Percentiles rank a stretch among this genome's conserved stretches.
Evolutionary conservation across 2,113 vertebrate species (phyloP).

Genomic region (Ptilonorhynchus violaceus): DNA sequence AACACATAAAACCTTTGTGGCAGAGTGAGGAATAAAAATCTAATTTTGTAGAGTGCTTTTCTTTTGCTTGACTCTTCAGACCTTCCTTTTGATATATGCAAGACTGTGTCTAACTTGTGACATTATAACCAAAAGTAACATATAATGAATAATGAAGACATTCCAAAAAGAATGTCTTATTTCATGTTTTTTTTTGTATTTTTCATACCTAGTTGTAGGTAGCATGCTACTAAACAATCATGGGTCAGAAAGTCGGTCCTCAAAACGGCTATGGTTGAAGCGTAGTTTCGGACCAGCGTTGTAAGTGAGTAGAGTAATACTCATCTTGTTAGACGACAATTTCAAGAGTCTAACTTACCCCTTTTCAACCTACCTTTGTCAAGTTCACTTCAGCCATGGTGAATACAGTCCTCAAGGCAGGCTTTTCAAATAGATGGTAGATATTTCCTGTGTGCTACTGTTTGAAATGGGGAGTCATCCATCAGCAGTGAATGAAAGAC

Average conservation of each 20-base stretch:
- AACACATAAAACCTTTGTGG: background rate
- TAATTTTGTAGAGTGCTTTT: background rate
- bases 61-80: background rate
- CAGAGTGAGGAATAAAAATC: background rate
- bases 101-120: background rate
- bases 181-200: background rate
- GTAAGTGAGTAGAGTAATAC: background rate
- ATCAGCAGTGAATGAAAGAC: background rate
- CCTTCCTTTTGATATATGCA: background rate
- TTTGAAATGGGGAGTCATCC: background rate
- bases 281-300: background rate
- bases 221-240: background rate
- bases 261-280: background rate
- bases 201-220: background rate
- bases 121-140: background rate
- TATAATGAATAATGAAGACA: background rate
- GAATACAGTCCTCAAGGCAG: background rate
- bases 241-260: background rate
- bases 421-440: background rate
- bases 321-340: background rate
- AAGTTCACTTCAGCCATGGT: background rate
- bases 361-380: background rate
- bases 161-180: background rate
- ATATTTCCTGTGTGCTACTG: background rate
- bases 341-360: background rate